These are phyloP conservation scores for Paracanthobrama guichenoti DNA, from an alignment of 2,113 vertebrate species.

Conservation along the genomic window DNA sequence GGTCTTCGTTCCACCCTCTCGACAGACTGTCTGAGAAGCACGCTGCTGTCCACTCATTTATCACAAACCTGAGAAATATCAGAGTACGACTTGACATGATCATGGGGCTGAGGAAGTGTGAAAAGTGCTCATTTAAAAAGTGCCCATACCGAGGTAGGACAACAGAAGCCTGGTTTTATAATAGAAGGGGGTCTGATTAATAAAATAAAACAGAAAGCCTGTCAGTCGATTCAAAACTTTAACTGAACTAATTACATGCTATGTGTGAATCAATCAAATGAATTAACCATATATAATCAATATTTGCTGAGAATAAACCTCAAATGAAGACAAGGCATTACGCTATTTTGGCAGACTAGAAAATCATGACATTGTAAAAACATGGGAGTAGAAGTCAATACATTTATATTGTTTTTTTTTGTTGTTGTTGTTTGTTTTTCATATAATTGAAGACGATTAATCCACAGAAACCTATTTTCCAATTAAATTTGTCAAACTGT, in stretches of 20 bases:
- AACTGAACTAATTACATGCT: neutral
- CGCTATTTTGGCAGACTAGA: neutral
- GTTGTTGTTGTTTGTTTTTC: no score
- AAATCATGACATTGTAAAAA: conserved; percentile 5
- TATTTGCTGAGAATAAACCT: neutral
- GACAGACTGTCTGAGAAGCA: conserved; percentile 24
- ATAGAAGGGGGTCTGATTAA: neutral
- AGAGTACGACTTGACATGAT: neutral
- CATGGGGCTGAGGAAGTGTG: neutral
- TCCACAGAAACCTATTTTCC: neutral
- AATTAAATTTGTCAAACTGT: neutral
- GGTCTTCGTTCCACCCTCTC: conserved; percentile 15
- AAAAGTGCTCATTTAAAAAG: conserved; percentile 22
- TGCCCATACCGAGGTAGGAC: neutral
- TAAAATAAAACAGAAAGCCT: neutral
- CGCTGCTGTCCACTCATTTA: conserved; percentile 28
- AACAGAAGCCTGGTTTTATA: neutral
- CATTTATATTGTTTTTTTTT: neutral
- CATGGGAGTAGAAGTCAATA: no score
- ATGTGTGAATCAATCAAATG: neutral
- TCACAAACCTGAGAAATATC: conserved; percentile 2
- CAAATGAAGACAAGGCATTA: neutral
- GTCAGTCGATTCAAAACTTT: neutral
- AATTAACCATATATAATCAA: neutral
- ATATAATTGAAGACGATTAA: neutral